Conservation (phyloP, 2,888 invertebrate genomes). For the Rhagium mordax region DNA sequence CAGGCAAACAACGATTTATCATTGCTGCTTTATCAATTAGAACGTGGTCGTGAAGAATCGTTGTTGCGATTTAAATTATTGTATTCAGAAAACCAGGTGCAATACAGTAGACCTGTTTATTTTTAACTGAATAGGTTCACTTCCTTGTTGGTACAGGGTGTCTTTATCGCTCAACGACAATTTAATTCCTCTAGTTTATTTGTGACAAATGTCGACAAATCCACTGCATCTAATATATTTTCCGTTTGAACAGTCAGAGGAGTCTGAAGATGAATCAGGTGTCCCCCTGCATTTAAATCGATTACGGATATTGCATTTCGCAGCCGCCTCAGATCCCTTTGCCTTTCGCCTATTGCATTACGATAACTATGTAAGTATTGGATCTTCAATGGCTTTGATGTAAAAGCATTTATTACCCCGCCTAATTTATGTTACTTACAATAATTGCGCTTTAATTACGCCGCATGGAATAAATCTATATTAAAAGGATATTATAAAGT, state of each 20-base stretch:
- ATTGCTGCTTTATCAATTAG: slow-evolving; percentile 1
- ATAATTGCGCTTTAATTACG: slow-evolving; percentile 5
- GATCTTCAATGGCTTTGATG: slow-evolving; percentile 7
- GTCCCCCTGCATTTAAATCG: background rate
- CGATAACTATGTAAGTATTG: slow-evolving; percentile 5
- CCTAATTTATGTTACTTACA: slow-evolving; percentile 9
- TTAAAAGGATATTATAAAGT: background rate
- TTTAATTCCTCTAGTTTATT: too few species aligned
- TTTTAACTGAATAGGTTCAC: too few species aligned
- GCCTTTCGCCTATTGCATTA: background rate
- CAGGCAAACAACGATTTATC: background rate
- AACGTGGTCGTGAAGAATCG: slow-evolving; percentile 2
- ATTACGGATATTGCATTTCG: background rate
- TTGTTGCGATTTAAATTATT: background rate
- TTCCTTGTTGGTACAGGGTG: too few species aligned
- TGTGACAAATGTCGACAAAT: too few species aligned
- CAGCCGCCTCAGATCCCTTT: background rate
- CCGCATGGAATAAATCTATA: background rate
- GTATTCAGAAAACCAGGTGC: background rate
- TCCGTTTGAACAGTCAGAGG: background rate
- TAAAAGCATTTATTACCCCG: background rate
- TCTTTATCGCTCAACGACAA: too few species aligned
- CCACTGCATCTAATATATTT: background rate
- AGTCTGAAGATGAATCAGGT: background rate
- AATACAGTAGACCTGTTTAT: background rate